phyloP scores from a whole-genome alignment of 2,888 invertebrate genomes.

The Cyrtodaria siliqua region DNA sequence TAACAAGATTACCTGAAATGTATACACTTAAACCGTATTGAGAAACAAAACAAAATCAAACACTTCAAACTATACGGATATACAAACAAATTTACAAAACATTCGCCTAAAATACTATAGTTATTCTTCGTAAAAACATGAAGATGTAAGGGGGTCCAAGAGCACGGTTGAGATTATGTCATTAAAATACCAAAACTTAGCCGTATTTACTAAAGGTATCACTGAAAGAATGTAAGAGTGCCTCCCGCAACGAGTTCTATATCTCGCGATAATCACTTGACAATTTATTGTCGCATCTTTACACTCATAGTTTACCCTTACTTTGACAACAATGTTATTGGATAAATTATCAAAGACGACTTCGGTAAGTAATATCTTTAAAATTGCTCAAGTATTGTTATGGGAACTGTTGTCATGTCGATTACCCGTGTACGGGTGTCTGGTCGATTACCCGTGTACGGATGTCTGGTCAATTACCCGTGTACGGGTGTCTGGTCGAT shows the following conservation, averaged over 20 bases:
- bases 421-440: no score
- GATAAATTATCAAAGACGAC: constrained; percentile 38
- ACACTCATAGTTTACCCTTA: constrained; percentile 28
- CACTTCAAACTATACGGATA: no score
- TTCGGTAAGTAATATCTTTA: constrained; percentile 40
- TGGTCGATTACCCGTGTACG: no score
- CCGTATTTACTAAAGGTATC: constrained; percentile 58
- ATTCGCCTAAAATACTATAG: no score
- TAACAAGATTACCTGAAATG: no score
- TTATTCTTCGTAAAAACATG: constrained; percentile 3
- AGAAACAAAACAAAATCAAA: no score
- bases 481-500: no score
- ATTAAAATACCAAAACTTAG: constrained; percentile 56
- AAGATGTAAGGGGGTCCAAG: constrained; percentile 21
- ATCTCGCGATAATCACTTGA: constrained; percentile 22
- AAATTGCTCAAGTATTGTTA: constrained; percentile 29
- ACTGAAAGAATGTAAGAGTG: constrained; percentile 46
- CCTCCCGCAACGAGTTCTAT: constrained; percentile 49
- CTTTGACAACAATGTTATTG: constrained; percentile 41
- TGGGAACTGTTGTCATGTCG: no score
- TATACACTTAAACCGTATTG: no score
- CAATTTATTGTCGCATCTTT: constrained; percentile 54
- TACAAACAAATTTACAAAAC: no score
- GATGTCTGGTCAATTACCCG: no score
- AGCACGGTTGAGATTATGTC: constrained; percentile 40